phyloP scores from a whole-genome alignment of 2,113 vertebrate genomes.

The Erpornis zantholeuca region DNA sequence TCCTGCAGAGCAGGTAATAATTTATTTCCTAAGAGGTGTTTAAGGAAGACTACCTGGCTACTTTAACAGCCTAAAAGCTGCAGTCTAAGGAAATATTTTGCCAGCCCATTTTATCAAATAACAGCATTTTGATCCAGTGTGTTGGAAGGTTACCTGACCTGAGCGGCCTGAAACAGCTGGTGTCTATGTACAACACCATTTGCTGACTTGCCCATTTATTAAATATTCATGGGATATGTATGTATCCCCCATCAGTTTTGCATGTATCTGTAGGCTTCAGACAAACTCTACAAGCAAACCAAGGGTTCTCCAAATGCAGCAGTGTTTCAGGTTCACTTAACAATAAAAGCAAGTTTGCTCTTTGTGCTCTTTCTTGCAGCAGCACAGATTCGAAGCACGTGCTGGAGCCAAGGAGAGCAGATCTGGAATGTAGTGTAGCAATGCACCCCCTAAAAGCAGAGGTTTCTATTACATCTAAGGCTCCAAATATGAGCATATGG shows the following conservation, averaged over 20 bases:
- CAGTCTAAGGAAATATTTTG: neutral
- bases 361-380: neutral
- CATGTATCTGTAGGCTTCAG: neutral
- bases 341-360: neutral
- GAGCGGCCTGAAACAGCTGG: neutral
- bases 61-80: neutral
- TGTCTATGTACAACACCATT: neutral
- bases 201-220: neutral
- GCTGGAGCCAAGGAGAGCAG: neutral
- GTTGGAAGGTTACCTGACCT: neutral
- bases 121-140: neutral
- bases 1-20: neutral
- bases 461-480: too few species aligned
- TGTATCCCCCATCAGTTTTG: neutral
- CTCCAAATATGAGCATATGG: too few species aligned
- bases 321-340: neutral
- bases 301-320: neutral
- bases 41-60: neutral
- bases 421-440: neutral
- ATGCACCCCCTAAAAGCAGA: too few species aligned
- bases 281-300: neutral
- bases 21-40: neutral
- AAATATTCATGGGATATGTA: neutral
- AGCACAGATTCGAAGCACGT: neutral
- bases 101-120: neutral